Evolutionary conservation across 2,797 vertebrate genomes (phyloP), one percentile per base, ranked within the genome.

Genomic region (Salmo trutta): DNA sequence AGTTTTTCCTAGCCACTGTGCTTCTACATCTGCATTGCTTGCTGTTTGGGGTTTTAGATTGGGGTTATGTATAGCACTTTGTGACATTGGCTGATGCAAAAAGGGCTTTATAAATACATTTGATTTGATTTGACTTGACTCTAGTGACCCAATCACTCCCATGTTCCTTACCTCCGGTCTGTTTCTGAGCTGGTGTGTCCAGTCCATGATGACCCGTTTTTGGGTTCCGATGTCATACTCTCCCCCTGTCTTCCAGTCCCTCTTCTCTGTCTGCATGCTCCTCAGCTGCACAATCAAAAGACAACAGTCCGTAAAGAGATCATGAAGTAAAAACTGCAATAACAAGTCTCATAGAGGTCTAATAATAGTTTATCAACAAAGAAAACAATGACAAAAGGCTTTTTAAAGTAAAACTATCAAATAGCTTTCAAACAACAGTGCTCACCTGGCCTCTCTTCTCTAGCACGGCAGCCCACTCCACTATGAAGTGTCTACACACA

Each of bases 131-230:
- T 47, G 41, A 21, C 56, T 33, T 47, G 41, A 21, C 56, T 5
- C 19, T 62, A 62, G n/a, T 62, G 7, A 21, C 19, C n/a, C 7
- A 8, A 62, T 24, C n/a, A 21, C 59, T 1, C 10, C 8, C 17
- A 27, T 21, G 47, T 33, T 36, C 41, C 21, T 84, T 86, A 94
- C 94, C 90, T 94, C 87, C 78, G 88, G 82, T 65, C 87, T 85
- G 86, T 83, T 90, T 79, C 89, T 94, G 47, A 94, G 90, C 81
- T 88, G 86, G 75, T 89, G 82, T 0, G 88, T 90, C 94, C 94
- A 95, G 76, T 94, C 94, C 91, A 94, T 80, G 86, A 95, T 94
- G 85, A 89, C 75, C 72, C 93, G 84, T 73, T 93, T 93, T 77
- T 90, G 87, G 1, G 88, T 79, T 0, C 91, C 91, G 86, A 95